Conservation (phyloP, 1,140 invertebrate species). For the Microvelia longipes region DNA sequence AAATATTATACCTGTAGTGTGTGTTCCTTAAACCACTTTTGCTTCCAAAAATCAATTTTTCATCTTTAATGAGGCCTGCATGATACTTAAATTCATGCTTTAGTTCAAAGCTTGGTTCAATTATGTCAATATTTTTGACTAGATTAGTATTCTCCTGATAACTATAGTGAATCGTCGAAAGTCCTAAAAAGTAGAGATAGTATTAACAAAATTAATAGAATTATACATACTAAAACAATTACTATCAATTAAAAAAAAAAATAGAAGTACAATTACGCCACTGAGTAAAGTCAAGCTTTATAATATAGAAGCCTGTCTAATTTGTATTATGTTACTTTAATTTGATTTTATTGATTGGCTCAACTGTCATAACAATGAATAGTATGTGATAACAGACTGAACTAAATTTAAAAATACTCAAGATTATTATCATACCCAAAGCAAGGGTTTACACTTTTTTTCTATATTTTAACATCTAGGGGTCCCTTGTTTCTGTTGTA, state of each 20-base stretch:
- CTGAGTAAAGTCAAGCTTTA: no score
- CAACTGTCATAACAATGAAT: no score
- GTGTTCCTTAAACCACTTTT: slow-evolving; percentile 71
- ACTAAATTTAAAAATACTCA: no score
- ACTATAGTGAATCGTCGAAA: slow-evolving; percentile 72
- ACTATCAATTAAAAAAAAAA: slow-evolving; percentile 7
- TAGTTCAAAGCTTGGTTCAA: slow-evolving; percentile 71
- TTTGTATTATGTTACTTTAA: no score
- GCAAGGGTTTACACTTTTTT: no score
- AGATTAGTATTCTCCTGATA: slow-evolving; percentile 73
- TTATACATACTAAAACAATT: neutral
- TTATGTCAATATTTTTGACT: slow-evolving; percentile 68
- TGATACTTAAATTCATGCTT: slow-evolving; percentile 81
- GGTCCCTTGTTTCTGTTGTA: no score
- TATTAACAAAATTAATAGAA: slow-evolving; percentile 7
- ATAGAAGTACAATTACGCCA: no score
- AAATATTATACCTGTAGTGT: slow-evolving; percentile 42
- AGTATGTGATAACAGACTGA: no score
- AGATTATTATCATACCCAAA: no score
- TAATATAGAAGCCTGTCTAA: no score
- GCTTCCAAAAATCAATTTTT: slow-evolving; percentile 65
- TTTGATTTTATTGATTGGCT: no score
- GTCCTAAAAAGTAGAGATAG: slow-evolving; percentile 32
- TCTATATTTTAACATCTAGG: no score
- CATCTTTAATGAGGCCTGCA: slow-evolving; percentile 72